A percentile compares a stretch with the other conserved stretches of the same genome.
Conservation (phyloP, 2,888 invertebrate species). For the Harpagoxenus sublaevis region DNA sequence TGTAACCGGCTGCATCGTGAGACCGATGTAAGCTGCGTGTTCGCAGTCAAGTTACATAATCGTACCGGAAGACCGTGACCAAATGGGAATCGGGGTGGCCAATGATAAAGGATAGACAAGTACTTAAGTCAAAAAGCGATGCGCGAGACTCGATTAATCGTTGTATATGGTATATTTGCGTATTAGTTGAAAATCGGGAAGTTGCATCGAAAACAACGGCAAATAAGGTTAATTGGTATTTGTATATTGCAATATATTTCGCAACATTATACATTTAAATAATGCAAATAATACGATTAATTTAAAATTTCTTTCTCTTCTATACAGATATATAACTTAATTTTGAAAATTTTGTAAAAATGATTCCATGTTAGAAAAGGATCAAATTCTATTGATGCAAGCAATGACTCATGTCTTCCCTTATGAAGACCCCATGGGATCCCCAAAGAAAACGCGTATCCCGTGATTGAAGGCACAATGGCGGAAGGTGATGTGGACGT, state of each 20-base stretch:
- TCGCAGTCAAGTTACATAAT: constrained; percentile 84
- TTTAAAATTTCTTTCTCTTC: neutral
- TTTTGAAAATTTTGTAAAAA: constrained; percentile 2
- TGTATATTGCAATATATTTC: neutral
- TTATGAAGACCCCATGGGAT: constrained; percentile 13
- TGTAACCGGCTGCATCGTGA: constrained; percentile 82
- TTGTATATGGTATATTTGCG: neutral
- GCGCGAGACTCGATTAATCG: constrained; percentile 1
- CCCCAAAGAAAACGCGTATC: constrained; percentile 38
- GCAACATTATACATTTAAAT: neutral
- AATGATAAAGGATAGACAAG: constrained; percentile 31
- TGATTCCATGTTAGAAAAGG: neutral
- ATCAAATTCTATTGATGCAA: neutral
- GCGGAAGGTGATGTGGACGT: constrained; percentile 34
- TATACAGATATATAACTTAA: neutral
- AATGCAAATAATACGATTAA: neutral
- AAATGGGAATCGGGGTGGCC: constrained; percentile 79
- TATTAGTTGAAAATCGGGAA: neutral
- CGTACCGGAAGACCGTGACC: constrained; percentile 81
- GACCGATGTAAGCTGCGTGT: constrained; percentile 83
- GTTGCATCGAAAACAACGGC: neutral
- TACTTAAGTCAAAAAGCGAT: neutral
- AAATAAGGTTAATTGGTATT: neutral
- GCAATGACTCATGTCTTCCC: constrained; percentile 46
- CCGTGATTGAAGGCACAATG: constrained; percentile 59